A percentile compares a stretch with the other conserved stretches of the same genome.
Conservation (phyloP, 2,113 vertebrate species). For the Ellobius talpinus region DNA sequence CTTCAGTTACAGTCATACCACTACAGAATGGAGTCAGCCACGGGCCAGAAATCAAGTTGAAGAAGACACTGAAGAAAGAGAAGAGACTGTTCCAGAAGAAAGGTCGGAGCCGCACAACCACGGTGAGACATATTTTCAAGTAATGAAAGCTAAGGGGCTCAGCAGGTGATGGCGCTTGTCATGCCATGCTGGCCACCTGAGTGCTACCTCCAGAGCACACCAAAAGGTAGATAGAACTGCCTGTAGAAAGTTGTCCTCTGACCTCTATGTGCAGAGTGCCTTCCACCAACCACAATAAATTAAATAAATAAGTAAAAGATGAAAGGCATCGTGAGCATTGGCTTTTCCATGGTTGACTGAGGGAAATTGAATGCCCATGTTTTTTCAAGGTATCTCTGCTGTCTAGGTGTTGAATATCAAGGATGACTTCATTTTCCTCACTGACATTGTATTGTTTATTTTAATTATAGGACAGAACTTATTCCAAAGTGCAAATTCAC, state of each 20-base stretch:
- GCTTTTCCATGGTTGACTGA: neutral
- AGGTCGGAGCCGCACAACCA: constrained; percentile 79
- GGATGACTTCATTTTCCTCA: constrained; percentile 45
- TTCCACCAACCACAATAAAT: neutral
- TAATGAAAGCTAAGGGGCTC: neutral
- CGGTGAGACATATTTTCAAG: constrained; percentile 80
- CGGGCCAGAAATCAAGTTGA: constrained; percentile 74
- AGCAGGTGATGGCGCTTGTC: neutral
- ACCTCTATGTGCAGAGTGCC: neutral
- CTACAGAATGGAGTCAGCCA: constrained; percentile 76
- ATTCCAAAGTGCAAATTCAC: constrained; percentile 85
- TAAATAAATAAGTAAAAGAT: neutral
- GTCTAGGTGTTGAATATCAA: neutral
- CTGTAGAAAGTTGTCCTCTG: neutral
- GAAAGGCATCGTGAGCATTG: neutral
- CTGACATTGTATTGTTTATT: constrained; percentile 45
- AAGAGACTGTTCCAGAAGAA: constrained; percentile 85
- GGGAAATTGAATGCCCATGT: neutral
- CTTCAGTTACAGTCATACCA: constrained; percentile 82
- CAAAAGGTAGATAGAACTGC: neutral
- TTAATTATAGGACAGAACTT: constrained; percentile 86
- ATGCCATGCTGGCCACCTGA: neutral
- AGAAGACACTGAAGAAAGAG: constrained; percentile 81
- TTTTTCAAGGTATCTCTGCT: neutral
- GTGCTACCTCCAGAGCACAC: neutral